These are phyloP conservation scores for Zosterops pallidus DNA, from an alignment of 2,113 vertebrate species.

Conservation along the genomic window DNA sequence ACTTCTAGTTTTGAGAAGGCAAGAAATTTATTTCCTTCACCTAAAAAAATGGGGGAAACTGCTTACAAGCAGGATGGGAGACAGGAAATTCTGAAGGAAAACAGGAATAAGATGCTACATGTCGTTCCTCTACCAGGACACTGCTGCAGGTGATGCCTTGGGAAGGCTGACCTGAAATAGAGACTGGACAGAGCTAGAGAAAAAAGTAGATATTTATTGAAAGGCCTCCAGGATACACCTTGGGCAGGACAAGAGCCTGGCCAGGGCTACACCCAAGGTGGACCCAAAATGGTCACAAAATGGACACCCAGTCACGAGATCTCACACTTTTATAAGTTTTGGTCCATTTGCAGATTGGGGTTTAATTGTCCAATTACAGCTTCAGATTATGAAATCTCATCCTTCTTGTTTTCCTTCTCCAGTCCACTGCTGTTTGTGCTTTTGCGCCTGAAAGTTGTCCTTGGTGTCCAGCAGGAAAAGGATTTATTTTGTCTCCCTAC, in stretches of 20 bases:
- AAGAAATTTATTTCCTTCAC: background rate
- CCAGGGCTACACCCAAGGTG: background rate
- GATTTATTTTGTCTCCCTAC: background rate
- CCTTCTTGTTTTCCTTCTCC: background rate
- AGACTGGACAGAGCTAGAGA: background rate
- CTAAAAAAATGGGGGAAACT: background rate
- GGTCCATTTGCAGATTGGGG: background rate
- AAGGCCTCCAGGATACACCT: background rate
- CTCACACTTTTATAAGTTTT: background rate
- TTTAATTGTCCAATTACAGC: background rate
- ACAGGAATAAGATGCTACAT: background rate
- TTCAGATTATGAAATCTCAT: background rate
- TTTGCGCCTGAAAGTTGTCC: background rate
- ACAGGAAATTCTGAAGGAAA: background rate
- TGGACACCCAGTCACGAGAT: fast-evolving
- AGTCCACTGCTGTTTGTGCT: background rate
- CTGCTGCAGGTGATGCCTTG: background rate
- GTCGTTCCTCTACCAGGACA: background rate
- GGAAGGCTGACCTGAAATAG: background rate
- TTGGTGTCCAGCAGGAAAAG: background rate
- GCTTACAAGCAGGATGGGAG: background rate
- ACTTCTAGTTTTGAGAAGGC: background rate
- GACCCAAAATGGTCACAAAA: background rate
- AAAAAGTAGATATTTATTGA: background rate
- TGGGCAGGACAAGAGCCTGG: background rate